These are phyloP conservation scores for Zosterops pallidus DNA, from an alignment of 2,113 vertebrate genomes.

Conservation along the genomic window DNA sequence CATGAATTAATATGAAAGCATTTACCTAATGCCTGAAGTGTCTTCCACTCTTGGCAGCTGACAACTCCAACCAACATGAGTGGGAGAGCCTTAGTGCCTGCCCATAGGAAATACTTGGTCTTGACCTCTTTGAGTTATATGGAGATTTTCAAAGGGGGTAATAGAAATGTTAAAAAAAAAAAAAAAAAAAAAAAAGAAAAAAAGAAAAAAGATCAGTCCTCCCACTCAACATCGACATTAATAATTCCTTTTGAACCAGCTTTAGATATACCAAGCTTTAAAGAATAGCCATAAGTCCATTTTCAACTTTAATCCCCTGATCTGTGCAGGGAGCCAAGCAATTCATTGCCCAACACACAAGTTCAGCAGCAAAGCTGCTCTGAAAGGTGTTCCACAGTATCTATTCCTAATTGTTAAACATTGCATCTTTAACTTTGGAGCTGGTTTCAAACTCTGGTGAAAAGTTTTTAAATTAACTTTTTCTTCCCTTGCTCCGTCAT, in stretches of 20 bases:
- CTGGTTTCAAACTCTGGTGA: background rate
- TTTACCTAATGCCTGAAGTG: background rate
- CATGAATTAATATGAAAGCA: background rate
- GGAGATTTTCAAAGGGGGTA: background rate
- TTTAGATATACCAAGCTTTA: background rate
- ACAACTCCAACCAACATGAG: accelerated
- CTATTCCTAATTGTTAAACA: background rate
- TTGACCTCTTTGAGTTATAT: background rate
- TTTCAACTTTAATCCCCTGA: background rate
- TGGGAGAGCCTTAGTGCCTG: background rate
- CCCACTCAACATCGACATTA: background rate
- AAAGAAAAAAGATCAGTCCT: background rate
- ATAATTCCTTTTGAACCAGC: background rate
- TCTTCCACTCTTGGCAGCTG: background rate
- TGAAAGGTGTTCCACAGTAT: accelerated
- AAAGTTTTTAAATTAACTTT: background rate
- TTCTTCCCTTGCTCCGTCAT: background rate
- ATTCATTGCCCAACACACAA: background rate
- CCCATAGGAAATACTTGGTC: background rate
- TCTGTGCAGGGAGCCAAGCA: background rate
- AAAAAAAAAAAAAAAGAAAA: background rate
- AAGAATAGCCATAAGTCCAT: background rate
- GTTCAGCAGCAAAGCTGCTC: background rate
- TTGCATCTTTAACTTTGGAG: background rate
- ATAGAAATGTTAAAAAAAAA: background rate